A percentile compares a stretch with the other conserved stretches of the same genome.
Evolutionary conservation across 1,140 invertebrate genomes (phyloP).

Genomic region (Drosophila willistoni): DNA sequence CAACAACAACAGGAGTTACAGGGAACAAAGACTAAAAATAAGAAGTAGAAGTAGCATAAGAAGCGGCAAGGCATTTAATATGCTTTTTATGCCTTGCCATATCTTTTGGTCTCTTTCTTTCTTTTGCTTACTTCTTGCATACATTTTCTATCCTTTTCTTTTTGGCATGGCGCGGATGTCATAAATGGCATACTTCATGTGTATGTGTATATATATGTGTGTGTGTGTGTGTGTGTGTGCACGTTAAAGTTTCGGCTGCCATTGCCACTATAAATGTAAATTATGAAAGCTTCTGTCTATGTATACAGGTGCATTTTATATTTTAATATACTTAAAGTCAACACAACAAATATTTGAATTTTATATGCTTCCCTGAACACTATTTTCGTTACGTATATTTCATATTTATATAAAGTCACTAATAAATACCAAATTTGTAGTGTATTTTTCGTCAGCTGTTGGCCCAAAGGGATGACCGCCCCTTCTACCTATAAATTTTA

Average conservation of each 20-base stretch:
- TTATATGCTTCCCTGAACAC: constrained; percentile 39
- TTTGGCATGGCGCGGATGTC: constrained; percentile 64
- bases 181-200: constrained; percentile 74
- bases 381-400: constrained; percentile 17
- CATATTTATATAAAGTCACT: no score
- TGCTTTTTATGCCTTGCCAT: constrained; percentile 72
- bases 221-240: constrained; percentile 22
- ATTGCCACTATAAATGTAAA: constrained; percentile 71
- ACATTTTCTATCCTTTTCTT: constrained; percentile 34
- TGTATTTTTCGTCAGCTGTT: no score
- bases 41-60: constrained; percentile 42
- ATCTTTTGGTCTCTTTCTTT: constrained; percentile 18
- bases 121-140: background rate
- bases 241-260: constrained; percentile 51
- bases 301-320: constrained; percentile 77
- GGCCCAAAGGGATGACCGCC: no score
- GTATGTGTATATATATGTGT: constrained; percentile 42
- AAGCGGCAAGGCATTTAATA: constrained; percentile 72
- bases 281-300: constrained; percentile 62
- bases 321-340: constrained; percentile 67
- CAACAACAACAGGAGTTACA: background rate
- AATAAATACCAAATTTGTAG: no score
- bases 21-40: constrained; percentile 29
- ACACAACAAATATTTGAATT: constrained; percentile 74
- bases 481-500: background rate